Evolutionary conservation across 35 echinoderm and acorn worm species (phyloP), one percentile per base, ranked within the genome.

Genomic region (Holothuria glaberrima): DNA sequence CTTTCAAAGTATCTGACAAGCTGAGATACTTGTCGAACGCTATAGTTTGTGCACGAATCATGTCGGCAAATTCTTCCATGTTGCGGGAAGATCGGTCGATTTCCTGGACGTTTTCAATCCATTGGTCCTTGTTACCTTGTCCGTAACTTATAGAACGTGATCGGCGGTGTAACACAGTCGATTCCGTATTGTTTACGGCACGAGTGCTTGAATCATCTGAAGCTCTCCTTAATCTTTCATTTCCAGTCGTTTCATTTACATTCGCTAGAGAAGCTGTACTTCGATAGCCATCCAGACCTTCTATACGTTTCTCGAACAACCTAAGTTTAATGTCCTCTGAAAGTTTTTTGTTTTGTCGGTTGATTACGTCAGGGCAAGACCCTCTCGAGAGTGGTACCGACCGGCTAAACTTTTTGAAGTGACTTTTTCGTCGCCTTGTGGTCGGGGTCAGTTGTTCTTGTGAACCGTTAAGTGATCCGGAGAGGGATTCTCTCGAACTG

Each of bases 31-130:
- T 35, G 21, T 19, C 57, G 10, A 84, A 58, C 25, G 61, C 80
- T 13, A 58, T 28, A 12, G 21, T 84, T 54, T 84, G 25, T 9
- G 52, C 54, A 38, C 56, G 80, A 25, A 84, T 18, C 7, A 84
- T 24, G 12, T 84, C 80, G 2, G 80, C 80, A n/a, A 84, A 84
- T 20, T 17, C 34, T 22, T 22, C 46, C n/a, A 30, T 22, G 4
- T 48, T 58, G 20, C 80, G 41, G 41, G 44, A 48, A 10, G 20
- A 48, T 48, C 24, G n/a, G 74, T 78, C 80, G 29, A 84, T 27
- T 30, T 84, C 80, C 80, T 58, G 57, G 52, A 84, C n/a, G 25
- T 84, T 60, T 63, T 84, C 46, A 32, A 84, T 84, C 80, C 80
- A 84, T 84, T 59, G 12, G 31, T 84, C 80, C 61, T 63, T 57